Conservation (phyloP, 1,140 invertebrate species). For the Zaprionus africanus region DNA sequence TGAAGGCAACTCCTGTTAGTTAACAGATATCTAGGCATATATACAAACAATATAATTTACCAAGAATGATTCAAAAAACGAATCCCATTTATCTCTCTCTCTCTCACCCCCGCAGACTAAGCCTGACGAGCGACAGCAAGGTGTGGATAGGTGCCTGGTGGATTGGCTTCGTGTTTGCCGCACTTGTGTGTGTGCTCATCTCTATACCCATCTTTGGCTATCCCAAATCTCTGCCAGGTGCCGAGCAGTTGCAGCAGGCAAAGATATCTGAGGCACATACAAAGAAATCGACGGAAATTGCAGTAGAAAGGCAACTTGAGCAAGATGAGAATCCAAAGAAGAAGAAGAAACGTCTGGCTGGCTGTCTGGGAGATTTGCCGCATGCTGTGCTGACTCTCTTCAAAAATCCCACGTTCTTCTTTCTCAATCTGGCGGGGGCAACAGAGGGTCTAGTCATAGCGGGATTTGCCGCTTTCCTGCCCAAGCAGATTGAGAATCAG, state of each 20-base stretch:
- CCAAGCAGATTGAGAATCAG: constrained; percentile 94
- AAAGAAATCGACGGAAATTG: constrained; percentile 65
- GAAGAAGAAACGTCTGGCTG: neutral
- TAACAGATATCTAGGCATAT: too few species aligned
- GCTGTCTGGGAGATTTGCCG: constrained; percentile 87
- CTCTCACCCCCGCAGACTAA: constrained; percentile 85
- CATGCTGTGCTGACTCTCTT: constrained; percentile 88
- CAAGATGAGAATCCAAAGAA: constrained; percentile 46
- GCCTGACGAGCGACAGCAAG: constrained; percentile 89
- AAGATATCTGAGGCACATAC: constrained; percentile 90
- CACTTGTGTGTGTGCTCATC: constrained; percentile 88
- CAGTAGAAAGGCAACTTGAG: constrained; percentile 28
- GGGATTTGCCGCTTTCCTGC: constrained; percentile 92
- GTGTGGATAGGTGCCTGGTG: constrained; percentile 95
- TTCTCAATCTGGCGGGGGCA: constrained; percentile 91
- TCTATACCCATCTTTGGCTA: constrained; percentile 90
- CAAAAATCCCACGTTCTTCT: constrained; percentile 92
- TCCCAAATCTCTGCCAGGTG: constrained; percentile 89
- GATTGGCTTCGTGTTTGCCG: constrained; percentile 91
- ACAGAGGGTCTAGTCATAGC: constrained; percentile 91
- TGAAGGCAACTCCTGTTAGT: too few species aligned
- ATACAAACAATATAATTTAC: too few species aligned
- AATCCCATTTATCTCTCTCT: too few species aligned
- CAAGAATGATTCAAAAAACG: too few species aligned
- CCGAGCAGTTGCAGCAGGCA: constrained; percentile 87